phyloP scores from a whole-genome alignment of 2,888 invertebrate genomes.

The Caenorhabditis afra region DNA sequence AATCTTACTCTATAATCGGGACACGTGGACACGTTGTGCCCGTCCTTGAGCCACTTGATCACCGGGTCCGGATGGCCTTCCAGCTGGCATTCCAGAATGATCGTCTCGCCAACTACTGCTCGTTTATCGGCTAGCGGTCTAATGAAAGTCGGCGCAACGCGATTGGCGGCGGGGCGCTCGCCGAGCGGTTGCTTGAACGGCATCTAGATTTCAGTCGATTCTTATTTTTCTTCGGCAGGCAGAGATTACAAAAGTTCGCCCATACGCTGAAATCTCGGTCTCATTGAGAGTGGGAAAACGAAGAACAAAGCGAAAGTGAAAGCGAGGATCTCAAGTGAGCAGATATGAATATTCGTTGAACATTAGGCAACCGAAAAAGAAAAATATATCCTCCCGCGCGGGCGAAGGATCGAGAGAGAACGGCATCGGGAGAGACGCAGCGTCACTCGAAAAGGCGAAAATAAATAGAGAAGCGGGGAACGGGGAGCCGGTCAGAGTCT shows the following conservation, averaged over 20 bases:
- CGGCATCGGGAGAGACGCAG: constrained; percentile 11
- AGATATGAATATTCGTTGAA: constrained; percentile 51
- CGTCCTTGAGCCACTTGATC: constrained; percentile 81
- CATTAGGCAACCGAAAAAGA: constrained; percentile 33
- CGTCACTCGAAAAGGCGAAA: constrained; percentile 43
- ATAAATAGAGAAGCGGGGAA: constrained; percentile 18
- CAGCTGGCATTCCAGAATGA: constrained; percentile 79
- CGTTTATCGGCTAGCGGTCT: constrained; percentile 80
- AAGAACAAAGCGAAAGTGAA: constrained; percentile 5
- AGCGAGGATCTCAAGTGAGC: constrained; percentile 1
- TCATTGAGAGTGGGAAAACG: constrained; percentile 22
- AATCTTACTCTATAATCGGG: constrained; percentile 78
- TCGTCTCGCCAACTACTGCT: constrained; percentile 79
- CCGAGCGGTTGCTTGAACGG: constrained; percentile 79
- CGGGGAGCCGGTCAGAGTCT: constrained; percentile 18
- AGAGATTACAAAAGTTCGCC: constrained; percentile 13
- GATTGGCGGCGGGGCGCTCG: constrained; percentile 76
- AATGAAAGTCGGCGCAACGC: constrained; percentile 76
- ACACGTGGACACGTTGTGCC: constrained; percentile 80
- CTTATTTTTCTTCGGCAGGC: constrained; percentile 3
- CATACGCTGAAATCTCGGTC: constrained; percentile 43
- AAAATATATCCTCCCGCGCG: constrained; percentile 16
- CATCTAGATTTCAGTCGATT: constrained; percentile 62
- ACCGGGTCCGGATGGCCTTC: constrained; percentile 80
- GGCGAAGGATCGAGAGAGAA: not conserved